Percentiles rank a stretch among this genome's conserved stretches.
These are phyloP conservation scores for Globia sparganii DNA, from an alignment of 2,888 invertebrate genomes.

Conservation along the genomic window DNA sequence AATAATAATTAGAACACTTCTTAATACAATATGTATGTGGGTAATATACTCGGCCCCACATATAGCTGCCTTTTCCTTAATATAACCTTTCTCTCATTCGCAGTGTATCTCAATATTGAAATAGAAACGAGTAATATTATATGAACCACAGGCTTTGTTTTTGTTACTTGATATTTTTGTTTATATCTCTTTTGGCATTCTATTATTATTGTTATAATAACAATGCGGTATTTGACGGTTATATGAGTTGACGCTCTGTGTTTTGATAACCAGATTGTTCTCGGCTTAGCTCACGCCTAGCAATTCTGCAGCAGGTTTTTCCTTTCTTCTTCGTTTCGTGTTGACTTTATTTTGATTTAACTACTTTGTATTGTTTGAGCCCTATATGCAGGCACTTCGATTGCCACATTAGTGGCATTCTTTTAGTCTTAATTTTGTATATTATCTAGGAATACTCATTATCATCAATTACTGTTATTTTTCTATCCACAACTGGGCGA, in stretches of 20 bases:
- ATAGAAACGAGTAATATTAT: constrained; percentile 35
- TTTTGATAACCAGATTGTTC: neutral
- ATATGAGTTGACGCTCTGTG: neutral
- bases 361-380: neutral
- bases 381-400: neutral
- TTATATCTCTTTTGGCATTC: neutral
- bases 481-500: neutral
- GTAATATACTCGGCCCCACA: constrained; percentile 9
- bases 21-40: constrained; percentile 45
- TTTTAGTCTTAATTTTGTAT: neutral
- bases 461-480: neutral
- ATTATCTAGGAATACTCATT: neutral
- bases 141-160: constrained; percentile 30
- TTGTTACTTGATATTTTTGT: constrained; percentile 38
- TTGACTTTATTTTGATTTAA: neutral
- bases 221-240: neutral
- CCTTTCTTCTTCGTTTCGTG: neutral
- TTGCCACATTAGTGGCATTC: neutral
- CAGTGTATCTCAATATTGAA: constrained; percentile 33
- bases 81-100: constrained; percentile 28
- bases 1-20: constrained; percentile 39
- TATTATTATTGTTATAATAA: constrained; percentile 11
- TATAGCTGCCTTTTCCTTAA: constrained; percentile 50
- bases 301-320: neutral
- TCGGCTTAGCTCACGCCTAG: neutral